phyloP scores from a whole-genome alignment of 1,140 invertebrate species.

The Melanaphis sacchari region DNA sequence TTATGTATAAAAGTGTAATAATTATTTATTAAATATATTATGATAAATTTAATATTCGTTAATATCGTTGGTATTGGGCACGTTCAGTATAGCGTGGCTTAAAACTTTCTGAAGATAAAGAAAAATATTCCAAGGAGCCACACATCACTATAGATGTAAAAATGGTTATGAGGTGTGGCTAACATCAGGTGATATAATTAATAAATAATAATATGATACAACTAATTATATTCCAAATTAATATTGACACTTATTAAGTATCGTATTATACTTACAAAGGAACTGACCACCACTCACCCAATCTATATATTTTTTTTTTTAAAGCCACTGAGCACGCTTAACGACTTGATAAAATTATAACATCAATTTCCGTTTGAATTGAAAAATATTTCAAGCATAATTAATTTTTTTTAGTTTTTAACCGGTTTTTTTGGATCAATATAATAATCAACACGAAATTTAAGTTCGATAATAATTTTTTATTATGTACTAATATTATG shows the following conservation, averaged over 20 bases:
- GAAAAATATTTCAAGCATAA: neutral
- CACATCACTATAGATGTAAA: no score
- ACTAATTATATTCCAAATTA: no score
- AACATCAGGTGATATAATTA: no score
- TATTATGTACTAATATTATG: conserved; percentile 1
- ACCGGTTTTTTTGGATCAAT: neutral
- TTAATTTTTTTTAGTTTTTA: conserved; percentile 3
- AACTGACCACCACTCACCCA: no score
- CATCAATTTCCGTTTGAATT: neutral
- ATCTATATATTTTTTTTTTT: no score
- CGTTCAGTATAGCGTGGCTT: no score
- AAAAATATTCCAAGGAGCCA: no score
- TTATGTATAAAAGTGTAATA: neutral
- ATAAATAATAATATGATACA: no score
- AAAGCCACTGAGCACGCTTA: neutral
- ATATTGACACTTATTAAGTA: no score
- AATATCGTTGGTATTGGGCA: neutral
- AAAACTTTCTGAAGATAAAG: no score
- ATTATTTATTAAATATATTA: neutral
- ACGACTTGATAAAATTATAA: neutral
- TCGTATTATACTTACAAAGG: no score
- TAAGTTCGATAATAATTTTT: neutral
- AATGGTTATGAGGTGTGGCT: no score
- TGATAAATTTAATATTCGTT: neutral
- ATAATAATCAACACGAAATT: neutral